Base-by-base conservation (phyloP, 2,888 invertebrate genomes). In the Craniophora ligustri region DNA sequence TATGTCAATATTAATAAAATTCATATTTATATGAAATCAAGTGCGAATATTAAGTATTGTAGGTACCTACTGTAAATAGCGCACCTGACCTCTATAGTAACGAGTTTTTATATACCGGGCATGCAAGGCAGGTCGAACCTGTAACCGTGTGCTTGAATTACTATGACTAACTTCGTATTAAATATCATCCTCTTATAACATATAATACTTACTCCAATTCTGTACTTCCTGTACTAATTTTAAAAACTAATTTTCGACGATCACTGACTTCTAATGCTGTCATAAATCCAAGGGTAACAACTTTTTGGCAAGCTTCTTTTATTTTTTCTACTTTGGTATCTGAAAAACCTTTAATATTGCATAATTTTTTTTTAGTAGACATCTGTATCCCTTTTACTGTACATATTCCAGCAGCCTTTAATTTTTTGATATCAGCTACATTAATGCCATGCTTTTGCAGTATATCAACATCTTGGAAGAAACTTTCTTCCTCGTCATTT, bases 381-480 rank as follows among this genome's bases (percentile, higher is more conserved):
- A 97, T 97, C 82, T 96, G 96, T 48, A 97, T 93, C 0, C 97
- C 97, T 91, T 96, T 97, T 39, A 97, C 94, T 0, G 97, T 97
- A 76, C 96, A 97, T 75, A 97, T 96, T 65, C 97, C 97, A 38
- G 95, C 94, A 10, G 94, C 92, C 86, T 97, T 97, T 67, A 97
- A 84, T 84, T 96, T 96, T 87, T 96, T 96, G 19, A 97, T 95
- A 79, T 97, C 97, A 3, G 96, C 95, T 36, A 95, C 95, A 85
- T 96, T 95, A 49, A 95, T 94, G n/a, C 95, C 94, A 75, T 95
- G 94, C 70, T 95, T 94, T 73, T 94, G 88, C 67, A 95, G 79
- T 47, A 96, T 86, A 81, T 97, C 96, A 47, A 97, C 95, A 81
- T 97, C 97, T 90, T 96, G 96, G 79, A 96, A 96, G 80, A 95